phyloP scores from a whole-genome alignment of 2,113 vertebrate genomes.

The Notarius quadriscutis region DNA sequence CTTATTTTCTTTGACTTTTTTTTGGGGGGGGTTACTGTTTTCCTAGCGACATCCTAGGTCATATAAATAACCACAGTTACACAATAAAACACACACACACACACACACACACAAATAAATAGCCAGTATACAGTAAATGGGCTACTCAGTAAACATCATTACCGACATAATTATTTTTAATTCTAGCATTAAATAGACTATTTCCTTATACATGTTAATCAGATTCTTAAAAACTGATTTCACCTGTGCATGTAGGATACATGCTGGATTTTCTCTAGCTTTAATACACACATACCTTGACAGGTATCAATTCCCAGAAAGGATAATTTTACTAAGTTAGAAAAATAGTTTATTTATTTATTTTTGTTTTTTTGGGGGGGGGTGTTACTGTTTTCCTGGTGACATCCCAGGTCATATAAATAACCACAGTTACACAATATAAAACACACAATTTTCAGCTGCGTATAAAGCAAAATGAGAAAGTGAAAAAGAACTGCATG shows the following conservation, averaged over 20 bases:
- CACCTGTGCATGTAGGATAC: not conserved
- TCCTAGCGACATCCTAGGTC: too few species aligned
- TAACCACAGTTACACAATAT: too few species aligned
- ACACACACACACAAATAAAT: not conserved
- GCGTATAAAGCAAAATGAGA: not conserved
- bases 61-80: too few species aligned
- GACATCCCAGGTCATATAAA: not conserved
- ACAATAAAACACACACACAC: too few species aligned
- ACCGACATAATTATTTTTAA: not conserved
- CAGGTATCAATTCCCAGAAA: not conserved
- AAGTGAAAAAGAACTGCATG: not conserved
- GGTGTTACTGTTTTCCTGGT: not conserved
- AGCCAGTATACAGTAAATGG: not conserved
- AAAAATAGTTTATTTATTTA: not conserved
- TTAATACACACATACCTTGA: not conserved
- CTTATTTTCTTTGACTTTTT: not conserved
- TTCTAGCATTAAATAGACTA: not conserved
- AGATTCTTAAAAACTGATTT: not conserved
- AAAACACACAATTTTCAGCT: not conserved
- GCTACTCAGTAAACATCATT: too few species aligned
- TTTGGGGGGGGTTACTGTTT: too few species aligned
- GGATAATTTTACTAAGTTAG: not conserved
- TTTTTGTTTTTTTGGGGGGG: not conserved
- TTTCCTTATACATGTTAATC: not conserved
- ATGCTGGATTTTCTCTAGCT: not conserved